Conservation (phyloP, 2,888 invertebrate species). For the Pardosa pseudoannulata region DNA sequence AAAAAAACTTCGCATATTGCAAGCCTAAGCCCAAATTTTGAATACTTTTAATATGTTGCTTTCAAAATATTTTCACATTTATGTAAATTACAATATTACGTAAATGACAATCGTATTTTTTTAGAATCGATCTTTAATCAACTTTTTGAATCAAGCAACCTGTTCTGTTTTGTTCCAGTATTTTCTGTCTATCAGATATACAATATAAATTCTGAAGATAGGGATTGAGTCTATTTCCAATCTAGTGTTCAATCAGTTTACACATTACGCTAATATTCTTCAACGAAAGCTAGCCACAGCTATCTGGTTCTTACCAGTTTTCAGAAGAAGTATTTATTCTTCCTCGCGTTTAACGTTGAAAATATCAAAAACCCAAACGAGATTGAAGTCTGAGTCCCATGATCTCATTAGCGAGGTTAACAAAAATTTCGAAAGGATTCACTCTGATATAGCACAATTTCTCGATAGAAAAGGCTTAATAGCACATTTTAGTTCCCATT, state of each 20-base stretch:
- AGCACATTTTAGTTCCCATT: too few species aligned
- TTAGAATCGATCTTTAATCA: not conserved
- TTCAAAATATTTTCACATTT: too few species aligned
- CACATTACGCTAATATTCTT: not conserved
- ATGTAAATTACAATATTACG: too few species aligned
- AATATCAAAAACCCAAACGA: not conserved
- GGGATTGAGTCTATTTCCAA: not conserved
- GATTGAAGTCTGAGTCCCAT: too few species aligned
- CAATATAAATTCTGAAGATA: not conserved
- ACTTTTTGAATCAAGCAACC: not conserved
- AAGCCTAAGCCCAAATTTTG: too few species aligned
- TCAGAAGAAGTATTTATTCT: not conserved
- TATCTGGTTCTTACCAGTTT: not conserved
- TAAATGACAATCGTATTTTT: too few species aligned
- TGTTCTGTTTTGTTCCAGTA: not conserved
- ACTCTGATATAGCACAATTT: not conserved
- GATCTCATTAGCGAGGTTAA: too few species aligned
- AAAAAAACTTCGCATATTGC: too few species aligned
- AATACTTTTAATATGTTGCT: too few species aligned
- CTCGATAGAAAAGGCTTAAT: not conserved
- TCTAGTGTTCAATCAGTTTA: not conserved
- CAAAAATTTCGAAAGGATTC: too few species aligned
- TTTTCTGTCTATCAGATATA: not conserved
- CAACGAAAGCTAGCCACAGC: not conserved
- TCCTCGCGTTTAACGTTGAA: not conserved